Percentiles rank a stretch among this genome's conserved stretches.
Evolutionary conservation across 2,797 vertebrate genomes (phyloP).

Genomic region (Glossophaga mutica): DNA sequence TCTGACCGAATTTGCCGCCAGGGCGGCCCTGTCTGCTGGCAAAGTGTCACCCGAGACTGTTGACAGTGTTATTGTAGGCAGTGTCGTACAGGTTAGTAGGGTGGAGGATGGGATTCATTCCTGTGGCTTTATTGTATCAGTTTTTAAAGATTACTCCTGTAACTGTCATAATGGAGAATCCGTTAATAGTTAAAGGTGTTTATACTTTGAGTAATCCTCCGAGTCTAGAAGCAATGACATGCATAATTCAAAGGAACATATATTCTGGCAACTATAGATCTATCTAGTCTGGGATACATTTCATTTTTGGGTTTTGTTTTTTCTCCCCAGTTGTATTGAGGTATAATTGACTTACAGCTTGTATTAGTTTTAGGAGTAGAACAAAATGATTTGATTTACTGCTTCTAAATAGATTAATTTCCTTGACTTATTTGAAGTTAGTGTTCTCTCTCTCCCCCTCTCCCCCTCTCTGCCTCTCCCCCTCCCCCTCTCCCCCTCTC

Average conservation of each 20-base stretch:
- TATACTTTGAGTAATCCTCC: background rate
- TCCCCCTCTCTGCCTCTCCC: too few species aligned
- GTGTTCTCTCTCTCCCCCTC: too few species aligned
- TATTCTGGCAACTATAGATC: background rate
- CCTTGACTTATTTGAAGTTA: background rate
- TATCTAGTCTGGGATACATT: background rate
- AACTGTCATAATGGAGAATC: background rate
- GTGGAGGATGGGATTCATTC: background rate
- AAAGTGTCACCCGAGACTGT: slow-evolving; percentile 90
- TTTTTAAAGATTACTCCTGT: background rate
- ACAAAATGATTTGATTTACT: background rate
- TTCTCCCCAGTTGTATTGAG: background rate
- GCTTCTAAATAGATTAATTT: background rate
- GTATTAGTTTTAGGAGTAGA: background rate
- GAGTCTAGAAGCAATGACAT: background rate
- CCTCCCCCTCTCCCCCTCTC: too few species aligned
- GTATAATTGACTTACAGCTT: background rate
- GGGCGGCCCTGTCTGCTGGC: slow-evolving; percentile 89
- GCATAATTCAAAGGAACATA: background rate
- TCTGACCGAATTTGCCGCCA: slow-evolving; percentile 90
- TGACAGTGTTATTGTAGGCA: slow-evolving; percentile 93
- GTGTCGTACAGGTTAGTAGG: slow-evolving; percentile 91
- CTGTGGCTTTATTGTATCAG: fast-evolving
- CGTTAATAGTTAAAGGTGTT: background rate
- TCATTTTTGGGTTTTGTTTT: background rate